Conservation (phyloP, 2,888 invertebrate genomes). For the Himalopsyche tibetana region DNA sequence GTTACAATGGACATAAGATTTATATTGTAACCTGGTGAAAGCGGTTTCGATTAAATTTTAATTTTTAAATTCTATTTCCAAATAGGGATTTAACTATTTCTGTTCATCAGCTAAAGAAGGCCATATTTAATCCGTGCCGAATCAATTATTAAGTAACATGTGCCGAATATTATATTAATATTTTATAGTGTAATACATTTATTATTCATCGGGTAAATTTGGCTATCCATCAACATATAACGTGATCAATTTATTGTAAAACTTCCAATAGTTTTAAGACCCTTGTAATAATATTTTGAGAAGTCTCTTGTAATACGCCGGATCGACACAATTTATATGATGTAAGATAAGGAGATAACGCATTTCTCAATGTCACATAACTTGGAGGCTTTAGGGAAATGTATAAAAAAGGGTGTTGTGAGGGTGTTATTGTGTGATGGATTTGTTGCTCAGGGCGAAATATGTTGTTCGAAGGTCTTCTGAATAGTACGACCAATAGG, state of each 20-base stretch:
- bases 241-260: neutral
- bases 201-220: neutral
- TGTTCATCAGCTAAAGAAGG: too few species aligned
- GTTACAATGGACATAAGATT: too few species aligned
- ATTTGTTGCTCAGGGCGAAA: constrained; percentile 34
- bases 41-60: too few species aligned
- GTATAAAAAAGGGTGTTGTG: constrained; percentile 34
- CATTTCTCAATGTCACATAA: constrained; percentile 34
- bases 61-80: too few species aligned
- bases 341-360: constrained; percentile 28
- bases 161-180: too few species aligned
- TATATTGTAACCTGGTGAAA: too few species aligned
- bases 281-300: neutral
- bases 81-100: too few species aligned
- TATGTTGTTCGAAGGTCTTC: constrained; percentile 34
- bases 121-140: too few species aligned
- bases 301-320: constrained; percentile 11
- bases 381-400: constrained; percentile 27
- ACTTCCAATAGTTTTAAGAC: neutral
- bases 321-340: constrained; percentile 31
- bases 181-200: neutral
- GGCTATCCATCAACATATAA: neutral
- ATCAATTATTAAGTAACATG: too few species aligned
- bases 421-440: constrained; percentile 27
- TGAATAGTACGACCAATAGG: constrained; percentile 20